Evolutionary conservation across 2,797 vertebrate species (phyloP).

Genomic region (Oceanodroma leucorhoa): DNA sequence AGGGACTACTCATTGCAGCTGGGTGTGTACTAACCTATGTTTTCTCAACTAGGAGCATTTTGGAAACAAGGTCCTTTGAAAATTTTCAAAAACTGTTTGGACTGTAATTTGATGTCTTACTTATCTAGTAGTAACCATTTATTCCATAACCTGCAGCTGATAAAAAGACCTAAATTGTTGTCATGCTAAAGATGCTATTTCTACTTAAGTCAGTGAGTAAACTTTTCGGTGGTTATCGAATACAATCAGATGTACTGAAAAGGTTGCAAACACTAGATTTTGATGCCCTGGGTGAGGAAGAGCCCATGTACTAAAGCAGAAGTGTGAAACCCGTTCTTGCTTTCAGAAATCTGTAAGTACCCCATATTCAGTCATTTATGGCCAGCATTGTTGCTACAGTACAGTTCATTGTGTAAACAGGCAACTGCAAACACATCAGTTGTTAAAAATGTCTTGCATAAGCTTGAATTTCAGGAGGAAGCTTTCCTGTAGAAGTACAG

Average conservation of each 20-base stretch:
- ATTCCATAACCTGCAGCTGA: background rate
- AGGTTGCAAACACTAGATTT: background rate
- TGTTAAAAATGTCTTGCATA: background rate
- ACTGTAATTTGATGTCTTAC: background rate
- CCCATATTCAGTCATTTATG: background rate
- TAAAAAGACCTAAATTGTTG: background rate
- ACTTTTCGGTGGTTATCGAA: background rate
- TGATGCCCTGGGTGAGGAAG: background rate
- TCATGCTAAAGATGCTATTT: background rate
- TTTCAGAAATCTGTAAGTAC: background rate
- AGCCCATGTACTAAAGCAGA: background rate
- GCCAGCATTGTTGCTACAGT: background rate
- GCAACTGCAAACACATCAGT: background rate
- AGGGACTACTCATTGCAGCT: background rate
- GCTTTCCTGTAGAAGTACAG: background rate
- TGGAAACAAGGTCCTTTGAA: background rate
- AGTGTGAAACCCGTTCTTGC: background rate
- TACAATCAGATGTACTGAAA: background rate
- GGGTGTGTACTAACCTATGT: background rate
- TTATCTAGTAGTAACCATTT: background rate
- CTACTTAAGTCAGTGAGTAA: background rate
- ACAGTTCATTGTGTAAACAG: background rate
- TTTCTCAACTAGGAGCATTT: background rate
- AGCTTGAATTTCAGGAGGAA: background rate
- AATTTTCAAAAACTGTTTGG: background rate